phyloP scores from a whole-genome alignment of 1,140 invertebrate species.

The Scaptomyza graminum region DNA sequence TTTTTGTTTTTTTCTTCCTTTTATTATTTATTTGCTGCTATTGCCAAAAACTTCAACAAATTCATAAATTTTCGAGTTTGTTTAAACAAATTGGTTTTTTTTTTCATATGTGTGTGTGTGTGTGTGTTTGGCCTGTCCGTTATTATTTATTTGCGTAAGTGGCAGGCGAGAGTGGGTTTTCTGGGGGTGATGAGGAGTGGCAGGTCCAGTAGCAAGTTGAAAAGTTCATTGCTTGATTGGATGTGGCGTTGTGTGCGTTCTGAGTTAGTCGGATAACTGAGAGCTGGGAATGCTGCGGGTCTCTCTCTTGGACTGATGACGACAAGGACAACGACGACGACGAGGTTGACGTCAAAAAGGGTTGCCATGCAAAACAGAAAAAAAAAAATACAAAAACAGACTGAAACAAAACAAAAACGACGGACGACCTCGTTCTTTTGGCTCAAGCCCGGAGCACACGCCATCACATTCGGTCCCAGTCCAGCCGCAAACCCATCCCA shows the following conservation, averaged over 20 bases:
- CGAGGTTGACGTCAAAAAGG: constrained; percentile 55
- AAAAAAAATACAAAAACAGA: constrained; percentile 5
- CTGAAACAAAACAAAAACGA: not conserved
- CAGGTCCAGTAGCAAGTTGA: constrained; percentile 22
- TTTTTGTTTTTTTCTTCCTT: too few species aligned
- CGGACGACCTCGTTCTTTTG: constrained; percentile 16
- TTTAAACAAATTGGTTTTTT: constrained; percentile 65
- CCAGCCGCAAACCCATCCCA: not conserved
- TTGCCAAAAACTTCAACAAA: constrained; percentile 56
- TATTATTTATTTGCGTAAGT: constrained; percentile 80
- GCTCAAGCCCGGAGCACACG: constrained; percentile 6
- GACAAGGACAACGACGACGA: not conserved
- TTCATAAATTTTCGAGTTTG: constrained; percentile 79
- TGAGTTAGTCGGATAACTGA: constrained; percentile 4
- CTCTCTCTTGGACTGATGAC: constrained; percentile 9
- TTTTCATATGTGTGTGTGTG: too few species aligned
- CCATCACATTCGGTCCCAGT: not conserved
- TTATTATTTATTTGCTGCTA: constrained; percentile 7
- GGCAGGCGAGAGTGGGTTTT: constrained; percentile 31
- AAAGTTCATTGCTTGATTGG: constrained; percentile 67
- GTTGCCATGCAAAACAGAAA: constrained; percentile 48
- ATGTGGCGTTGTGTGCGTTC: constrained; percentile 37
- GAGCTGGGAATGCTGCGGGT: constrained; percentile 37
- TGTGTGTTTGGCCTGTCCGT: constrained; percentile 20
- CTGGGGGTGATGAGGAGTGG: not conserved